Evolutionary conservation across 2,113 vertebrate genomes (phyloP).

Genomic region (Onychorhynchus coronatus): DNA sequence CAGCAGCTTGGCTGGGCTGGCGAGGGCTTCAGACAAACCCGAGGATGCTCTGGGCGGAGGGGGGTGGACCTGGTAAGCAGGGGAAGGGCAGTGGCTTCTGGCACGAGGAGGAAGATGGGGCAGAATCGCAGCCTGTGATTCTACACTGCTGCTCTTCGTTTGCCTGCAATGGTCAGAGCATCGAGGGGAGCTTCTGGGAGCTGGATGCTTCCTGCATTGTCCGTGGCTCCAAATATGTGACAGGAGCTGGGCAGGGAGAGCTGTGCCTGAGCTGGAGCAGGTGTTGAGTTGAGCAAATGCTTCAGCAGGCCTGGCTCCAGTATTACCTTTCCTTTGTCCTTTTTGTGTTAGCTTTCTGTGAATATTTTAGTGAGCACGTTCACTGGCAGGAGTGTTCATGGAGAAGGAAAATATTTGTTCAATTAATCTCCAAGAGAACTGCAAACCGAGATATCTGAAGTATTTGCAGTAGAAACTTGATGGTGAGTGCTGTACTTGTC

Average conservation of each 20-base stretch:
- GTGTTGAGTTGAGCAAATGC: neutral
- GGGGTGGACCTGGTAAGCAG: neutral
- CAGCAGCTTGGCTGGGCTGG: neutral
- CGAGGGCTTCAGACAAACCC: neutral
- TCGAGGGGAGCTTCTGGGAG: neutral
- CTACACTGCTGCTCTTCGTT: fast-evolving
- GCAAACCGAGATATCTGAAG: neutral
- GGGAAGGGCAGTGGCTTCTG: neutral
- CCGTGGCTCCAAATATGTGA: neutral
- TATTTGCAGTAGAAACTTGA: neutral
- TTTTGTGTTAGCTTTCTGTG: neutral
- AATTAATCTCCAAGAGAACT: neutral
- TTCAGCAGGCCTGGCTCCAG: neutral
- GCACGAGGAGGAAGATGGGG: neutral
- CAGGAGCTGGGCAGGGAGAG: neutral
- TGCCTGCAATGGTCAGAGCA: neutral
- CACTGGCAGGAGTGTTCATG: neutral
- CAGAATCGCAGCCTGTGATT: neutral
- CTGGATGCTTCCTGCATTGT: fast-evolving
- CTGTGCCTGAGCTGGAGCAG: neutral
- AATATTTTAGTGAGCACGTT: neutral
- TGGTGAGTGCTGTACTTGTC: neutral
- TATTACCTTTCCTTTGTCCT: neutral
- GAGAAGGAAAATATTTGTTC: conserved; percentile 28
- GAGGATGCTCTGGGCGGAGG: neutral